A percentile compares a stretch with the other conserved stretches of the same genome.
Conservation (phyloP, 2,888 invertebrate genomes). For the Dryomyza anilis region DNA sequence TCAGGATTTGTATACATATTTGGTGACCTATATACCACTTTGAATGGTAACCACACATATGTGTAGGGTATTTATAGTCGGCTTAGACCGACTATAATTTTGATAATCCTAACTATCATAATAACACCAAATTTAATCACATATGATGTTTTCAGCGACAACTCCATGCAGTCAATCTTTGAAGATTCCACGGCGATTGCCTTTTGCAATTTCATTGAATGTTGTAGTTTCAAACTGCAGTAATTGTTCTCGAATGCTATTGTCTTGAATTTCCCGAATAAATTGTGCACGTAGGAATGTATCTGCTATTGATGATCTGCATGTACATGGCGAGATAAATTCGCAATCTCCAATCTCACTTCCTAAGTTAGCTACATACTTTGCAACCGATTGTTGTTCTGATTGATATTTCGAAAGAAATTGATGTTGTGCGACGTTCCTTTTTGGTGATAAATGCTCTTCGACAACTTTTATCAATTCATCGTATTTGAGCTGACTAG, state of each 20-base stretch:
- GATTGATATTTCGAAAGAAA: constrained; percentile 17
- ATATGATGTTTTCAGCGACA: background rate
- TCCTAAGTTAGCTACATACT: constrained; percentile 5
- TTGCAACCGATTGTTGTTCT: constrained; percentile 3
- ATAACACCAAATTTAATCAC: too few relatives aligned
- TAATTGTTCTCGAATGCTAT: constrained; percentile 10
- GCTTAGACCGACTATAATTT: too few relatives aligned
- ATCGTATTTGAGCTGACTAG: constrained; percentile 21
- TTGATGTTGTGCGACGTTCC: constrained; percentile 25
- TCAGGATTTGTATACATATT: too few relatives aligned
- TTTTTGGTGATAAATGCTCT: constrained; percentile 19
- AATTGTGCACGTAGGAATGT: constrained; percentile 6
- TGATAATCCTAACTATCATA: too few relatives aligned
- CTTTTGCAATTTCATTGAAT: background rate
- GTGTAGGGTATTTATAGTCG: too few relatives aligned
- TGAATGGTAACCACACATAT: too few relatives aligned
- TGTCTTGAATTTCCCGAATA: constrained; percentile 2
- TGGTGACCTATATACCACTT: too few relatives aligned
- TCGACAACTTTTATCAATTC: constrained; percentile 14
- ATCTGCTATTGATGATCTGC: constrained; percentile 14
- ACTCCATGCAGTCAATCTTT: background rate
- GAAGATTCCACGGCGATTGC: constrained; percentile 12
- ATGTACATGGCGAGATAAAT: background rate
- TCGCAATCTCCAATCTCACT: constrained; percentile 8
- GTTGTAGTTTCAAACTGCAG: background rate